A percentile compares a stretch with the other conserved stretches of the same genome.
Evolutionary conservation across 2,797 vertebrate species (phyloP).

Genomic region (Triplophysa bombifrons): DNA sequence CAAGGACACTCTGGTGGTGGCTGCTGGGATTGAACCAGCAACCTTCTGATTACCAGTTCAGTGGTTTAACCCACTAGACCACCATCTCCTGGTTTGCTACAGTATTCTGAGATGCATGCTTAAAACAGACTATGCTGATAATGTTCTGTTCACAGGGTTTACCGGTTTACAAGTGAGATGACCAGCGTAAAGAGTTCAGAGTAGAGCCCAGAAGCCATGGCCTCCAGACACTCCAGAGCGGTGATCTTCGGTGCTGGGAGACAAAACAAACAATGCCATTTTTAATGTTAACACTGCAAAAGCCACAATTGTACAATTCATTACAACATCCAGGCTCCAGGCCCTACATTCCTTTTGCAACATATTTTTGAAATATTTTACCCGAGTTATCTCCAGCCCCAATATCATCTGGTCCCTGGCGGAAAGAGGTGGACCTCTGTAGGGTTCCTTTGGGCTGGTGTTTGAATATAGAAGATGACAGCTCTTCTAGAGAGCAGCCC

Average conservation of each 20-base stretch:
- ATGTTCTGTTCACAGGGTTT: neutral
- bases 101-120: neutral
- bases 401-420: conserved; percentile 87
- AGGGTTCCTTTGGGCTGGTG: conserved; percentile 87
- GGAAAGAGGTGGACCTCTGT: conserved; percentile 91
- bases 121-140: neutral
- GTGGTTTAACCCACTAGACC: too few relatives aligned
- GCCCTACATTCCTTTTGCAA: neutral
- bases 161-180: conserved; percentile 94
- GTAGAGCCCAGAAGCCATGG: conserved; percentile 91
- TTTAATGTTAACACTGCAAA: neutral
- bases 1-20: too few relatives aligned
- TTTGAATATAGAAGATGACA: conserved; percentile 94
- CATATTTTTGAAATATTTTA: conserved; percentile 56
- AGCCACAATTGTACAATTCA: neutral
- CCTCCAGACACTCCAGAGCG: conserved; percentile 93
- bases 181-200: conserved; percentile 92
- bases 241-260: conserved; percentile 85
- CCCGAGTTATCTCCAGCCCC: conserved; percentile 81
- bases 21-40: too few relatives aligned
- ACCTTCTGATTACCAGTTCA: too few relatives aligned
- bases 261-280: neutral
- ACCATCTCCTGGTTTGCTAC: too few relatives aligned
- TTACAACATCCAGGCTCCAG: neutral
- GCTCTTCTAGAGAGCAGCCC: conserved; percentile 93